Conservation (phyloP, 2,797 vertebrate species). For the Allobates femoralis region DNA sequence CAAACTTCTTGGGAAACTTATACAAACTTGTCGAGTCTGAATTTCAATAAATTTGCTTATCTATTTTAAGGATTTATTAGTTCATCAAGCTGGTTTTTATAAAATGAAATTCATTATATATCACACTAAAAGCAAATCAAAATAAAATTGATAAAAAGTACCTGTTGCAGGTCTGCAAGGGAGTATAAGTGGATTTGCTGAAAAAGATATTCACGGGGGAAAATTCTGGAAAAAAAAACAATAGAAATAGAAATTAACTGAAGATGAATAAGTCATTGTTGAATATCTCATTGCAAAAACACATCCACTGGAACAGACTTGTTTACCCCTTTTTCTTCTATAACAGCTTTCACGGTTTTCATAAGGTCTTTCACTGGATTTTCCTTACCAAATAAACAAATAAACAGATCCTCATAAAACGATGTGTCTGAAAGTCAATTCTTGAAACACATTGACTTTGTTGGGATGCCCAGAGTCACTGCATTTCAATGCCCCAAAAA, state of each 20-base stretch:
- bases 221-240: constrained; percentile 83
- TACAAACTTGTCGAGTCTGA: neutral
- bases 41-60: too few species aligned
- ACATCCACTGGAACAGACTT: neutral
- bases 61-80: neutral
- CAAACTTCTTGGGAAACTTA: neutral
- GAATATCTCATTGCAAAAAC: neutral
- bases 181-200: constrained; percentile 98
- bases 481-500: too few species aligned
- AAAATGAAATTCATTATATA: neutral
- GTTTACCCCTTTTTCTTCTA: neutral
- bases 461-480: too few species aligned
- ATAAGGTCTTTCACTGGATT: too few species aligned
- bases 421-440: too few species aligned
- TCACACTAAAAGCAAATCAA: neutral
- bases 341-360: neutral
- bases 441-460: too few species aligned
- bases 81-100: neutral
- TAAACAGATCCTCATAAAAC: too few species aligned
- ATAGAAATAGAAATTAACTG: neutral
- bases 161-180: constrained; percentile 95
- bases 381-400: too few species aligned
- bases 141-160: constrained; percentile 67
- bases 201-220: constrained; percentile 95
- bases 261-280: neutral